These are phyloP conservation scores for Scelioninae gen. 1 DNA, from an alignment of 2,888 invertebrate genomes.

Conservation along the genomic window DNA sequence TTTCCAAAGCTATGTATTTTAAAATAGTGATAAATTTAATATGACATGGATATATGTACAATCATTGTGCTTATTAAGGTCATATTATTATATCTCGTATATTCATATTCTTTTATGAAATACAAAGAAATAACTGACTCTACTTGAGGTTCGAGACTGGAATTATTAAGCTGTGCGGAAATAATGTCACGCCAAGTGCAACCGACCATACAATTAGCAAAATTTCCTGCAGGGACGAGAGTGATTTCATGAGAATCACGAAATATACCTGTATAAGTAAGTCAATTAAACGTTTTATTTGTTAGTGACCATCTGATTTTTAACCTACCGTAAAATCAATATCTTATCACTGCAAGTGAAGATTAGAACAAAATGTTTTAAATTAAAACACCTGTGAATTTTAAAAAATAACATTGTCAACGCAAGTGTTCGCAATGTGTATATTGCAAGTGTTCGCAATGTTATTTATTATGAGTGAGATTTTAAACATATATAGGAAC, in stretches of 20 bases:
- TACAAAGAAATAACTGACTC: neutral
- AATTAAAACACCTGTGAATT: no score
- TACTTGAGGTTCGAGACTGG: slow-evolving; percentile 10
- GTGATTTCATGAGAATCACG: slow-evolving; percentile 29
- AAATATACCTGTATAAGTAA: slow-evolving; percentile 26
- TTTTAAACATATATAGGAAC: no score
- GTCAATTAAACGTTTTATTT: slow-evolving; percentile 5
- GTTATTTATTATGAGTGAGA: no score
- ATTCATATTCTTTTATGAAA: neutral
- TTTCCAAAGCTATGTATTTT: no score
- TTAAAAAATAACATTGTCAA: no score
- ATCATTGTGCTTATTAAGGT: no score
- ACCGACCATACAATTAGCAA: slow-evolving; percentile 38
- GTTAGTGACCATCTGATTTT: neutral
- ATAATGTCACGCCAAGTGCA: slow-evolving; percentile 51
- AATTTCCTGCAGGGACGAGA: slow-evolving; percentile 9
- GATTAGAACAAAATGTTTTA: no score
- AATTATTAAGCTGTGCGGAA: slow-evolving; percentile 47
- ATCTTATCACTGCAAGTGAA: no score
- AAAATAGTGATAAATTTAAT: no score
- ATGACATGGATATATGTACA: no score
- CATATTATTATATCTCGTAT: neutral
- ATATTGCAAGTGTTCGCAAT: no score
- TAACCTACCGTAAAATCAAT: neutral
- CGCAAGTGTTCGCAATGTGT: no score